phyloP scores from a whole-genome alignment of 2,113 vertebrate species.

The Tetrao urogallus region DNA sequence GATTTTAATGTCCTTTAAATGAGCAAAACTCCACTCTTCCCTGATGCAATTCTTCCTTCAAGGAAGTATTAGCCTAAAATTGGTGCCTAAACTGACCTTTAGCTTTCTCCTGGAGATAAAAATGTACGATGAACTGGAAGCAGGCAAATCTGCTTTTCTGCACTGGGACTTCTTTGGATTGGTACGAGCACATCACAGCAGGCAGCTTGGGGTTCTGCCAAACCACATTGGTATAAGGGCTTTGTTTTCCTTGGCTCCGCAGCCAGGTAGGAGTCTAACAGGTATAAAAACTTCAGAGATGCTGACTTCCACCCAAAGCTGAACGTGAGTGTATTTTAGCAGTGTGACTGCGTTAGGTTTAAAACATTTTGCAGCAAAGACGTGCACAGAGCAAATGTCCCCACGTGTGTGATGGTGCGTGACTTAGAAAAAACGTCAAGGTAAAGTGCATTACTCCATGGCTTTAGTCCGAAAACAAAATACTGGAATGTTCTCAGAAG shows the following conservation, averaged over 20 bases:
- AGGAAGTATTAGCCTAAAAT: neutral
- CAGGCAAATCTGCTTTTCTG: neutral
- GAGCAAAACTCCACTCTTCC: accelerated
- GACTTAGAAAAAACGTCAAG: neutral
- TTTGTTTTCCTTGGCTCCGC: neutral
- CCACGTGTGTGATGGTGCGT: neutral
- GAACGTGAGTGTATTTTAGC: neutral
- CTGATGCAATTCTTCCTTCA: neutral
- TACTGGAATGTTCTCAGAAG: neutral
- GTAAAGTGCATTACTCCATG: neutral
- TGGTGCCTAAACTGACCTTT: neutral
- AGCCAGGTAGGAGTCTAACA: neutral
- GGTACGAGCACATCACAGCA: neutral
- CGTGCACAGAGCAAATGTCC: neutral
- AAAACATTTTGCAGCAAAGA: neutral
- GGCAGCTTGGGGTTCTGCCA: neutral
- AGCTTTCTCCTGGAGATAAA: neutral
- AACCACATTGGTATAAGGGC: accelerated
- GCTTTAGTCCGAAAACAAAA: neutral
- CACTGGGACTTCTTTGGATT: neutral
- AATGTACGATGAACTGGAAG: neutral
- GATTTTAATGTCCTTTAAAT: neutral
- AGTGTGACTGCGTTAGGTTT: neutral
- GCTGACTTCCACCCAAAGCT: neutral
- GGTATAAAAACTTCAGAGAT: neutral